phyloP scores from a whole-genome alignment of 2,113 vertebrate genomes.

The Datnioides undecimradiatus region DNA sequence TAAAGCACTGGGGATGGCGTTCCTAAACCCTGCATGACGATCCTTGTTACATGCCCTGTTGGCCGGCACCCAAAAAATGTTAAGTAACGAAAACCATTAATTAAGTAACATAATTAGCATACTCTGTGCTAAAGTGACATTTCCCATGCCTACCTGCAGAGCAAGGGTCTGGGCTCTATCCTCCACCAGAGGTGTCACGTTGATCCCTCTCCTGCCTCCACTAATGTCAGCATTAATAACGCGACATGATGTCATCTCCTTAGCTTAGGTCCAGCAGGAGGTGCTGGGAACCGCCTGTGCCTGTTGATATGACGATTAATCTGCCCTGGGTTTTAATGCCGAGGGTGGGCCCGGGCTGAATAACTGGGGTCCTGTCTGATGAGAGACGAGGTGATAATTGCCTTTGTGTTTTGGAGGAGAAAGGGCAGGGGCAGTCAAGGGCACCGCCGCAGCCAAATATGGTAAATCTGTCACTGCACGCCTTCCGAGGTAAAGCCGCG shows the following conservation, averaged over 20 bases:
- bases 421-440: constrained; percentile 72
- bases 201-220: constrained; percentile 40
- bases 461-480: constrained; percentile 46
- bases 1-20: constrained; percentile 35
- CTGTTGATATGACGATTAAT: constrained; percentile 73
- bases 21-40: constrained; percentile 43
- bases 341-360: constrained; percentile 37
- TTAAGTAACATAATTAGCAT: constrained; percentile 66
- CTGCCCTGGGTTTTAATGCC: constrained; percentile 39
- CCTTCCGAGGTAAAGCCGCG: constrained; percentile 41
- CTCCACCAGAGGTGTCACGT: constrained; percentile 45
- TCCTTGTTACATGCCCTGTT: constrained; percentile 46
- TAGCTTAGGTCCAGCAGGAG: constrained; percentile 70
- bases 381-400: constrained; percentile 76
- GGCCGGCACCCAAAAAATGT: constrained; percentile 58
- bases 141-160: constrained; percentile 59
- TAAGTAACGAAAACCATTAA: constrained; percentile 35
- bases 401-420: constrained; percentile 61
- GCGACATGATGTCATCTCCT: constrained; percentile 56
- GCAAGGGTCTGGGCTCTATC: constrained; percentile 57
- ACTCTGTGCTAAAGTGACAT: constrained; percentile 61
- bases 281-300: constrained; percentile 54
- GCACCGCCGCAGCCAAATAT: constrained; percentile 26
- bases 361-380: constrained; percentile 48
- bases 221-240: constrained; percentile 76